These are phyloP conservation scores for Hoplias malabaricus DNA, from an alignment of 2,113 vertebrate species.

Conservation along the genomic window DNA sequence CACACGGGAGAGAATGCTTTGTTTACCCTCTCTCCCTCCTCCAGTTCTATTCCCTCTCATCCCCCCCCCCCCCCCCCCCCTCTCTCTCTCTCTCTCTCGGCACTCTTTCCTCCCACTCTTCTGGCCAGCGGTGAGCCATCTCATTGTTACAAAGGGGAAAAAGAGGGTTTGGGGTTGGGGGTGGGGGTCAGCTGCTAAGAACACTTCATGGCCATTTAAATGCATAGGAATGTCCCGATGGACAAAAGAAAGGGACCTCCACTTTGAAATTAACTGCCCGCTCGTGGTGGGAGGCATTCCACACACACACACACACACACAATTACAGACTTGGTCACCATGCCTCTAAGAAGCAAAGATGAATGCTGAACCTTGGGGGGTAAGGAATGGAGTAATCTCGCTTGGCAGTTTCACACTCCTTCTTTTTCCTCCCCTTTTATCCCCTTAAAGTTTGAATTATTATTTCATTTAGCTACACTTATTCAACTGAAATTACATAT, in stretches of 20 bases:
- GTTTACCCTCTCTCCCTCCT: conserved; percentile 65
- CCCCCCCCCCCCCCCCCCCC: conserved; percentile 46
- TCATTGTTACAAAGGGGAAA: conserved; percentile 44
- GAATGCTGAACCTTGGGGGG: conserved; percentile 9
- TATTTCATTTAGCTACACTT: not conserved
- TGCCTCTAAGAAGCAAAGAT: conserved; percentile 25
- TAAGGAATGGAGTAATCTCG: conserved; percentile 29
- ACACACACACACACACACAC: conserved; percentile 32
- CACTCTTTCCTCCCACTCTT: conserved; percentile 44
- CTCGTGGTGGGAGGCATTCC: conserved; percentile 52
- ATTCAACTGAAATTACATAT: not conserved
- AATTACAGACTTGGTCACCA: not conserved
- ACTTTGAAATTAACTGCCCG: conserved; percentile 56
- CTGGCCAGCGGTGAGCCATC: conserved; percentile 49
- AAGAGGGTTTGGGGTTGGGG: not conserved
- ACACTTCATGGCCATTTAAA: conserved; percentile 52
- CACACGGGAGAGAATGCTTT: conserved; percentile 16
- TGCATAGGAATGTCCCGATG: conserved; percentile 46
- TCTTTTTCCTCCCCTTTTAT: not conserved
- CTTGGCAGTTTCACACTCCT: not conserved
- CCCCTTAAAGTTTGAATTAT: not conserved
- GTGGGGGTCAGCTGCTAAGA: conserved; percentile 40
- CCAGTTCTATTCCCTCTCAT: conserved; percentile 64
- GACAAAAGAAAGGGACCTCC: conserved; percentile 48
- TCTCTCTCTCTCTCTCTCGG: conserved; percentile 37